phyloP scores from a whole-genome alignment of 2,797 vertebrate species.

The Cyprinodon diabolis region DNA sequence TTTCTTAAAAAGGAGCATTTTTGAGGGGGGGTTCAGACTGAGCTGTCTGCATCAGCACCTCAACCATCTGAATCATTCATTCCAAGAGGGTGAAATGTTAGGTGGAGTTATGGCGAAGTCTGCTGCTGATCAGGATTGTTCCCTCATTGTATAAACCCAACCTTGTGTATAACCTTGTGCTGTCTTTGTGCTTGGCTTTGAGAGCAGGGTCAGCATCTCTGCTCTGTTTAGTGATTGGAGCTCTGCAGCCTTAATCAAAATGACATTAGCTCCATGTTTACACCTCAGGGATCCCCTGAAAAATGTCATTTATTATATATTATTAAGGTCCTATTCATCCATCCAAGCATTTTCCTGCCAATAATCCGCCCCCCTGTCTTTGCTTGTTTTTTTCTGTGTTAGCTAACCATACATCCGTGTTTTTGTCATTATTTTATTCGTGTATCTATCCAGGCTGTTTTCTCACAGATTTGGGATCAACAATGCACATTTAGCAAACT shows the following conservation, averaged over 20 bases:
- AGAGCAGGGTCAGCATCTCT: conserved; percentile 5
- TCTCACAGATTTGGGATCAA: too few species aligned
- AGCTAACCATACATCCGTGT: not conserved
- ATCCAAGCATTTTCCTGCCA: too few species aligned
- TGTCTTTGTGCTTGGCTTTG: not conserved
- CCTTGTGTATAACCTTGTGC: too few species aligned
- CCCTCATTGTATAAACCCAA: too few species aligned
- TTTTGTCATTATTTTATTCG: too few species aligned
- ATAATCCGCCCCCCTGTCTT: too few species aligned
- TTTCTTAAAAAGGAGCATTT: conserved; percentile 29
- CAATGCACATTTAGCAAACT: too few species aligned
- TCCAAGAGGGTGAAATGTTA: conserved; percentile 14
- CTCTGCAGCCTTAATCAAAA: conserved; percentile 22
- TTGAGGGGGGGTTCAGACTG: conserved; percentile 41
- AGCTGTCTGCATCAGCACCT: conserved; percentile 57
- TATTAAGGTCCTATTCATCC: too few species aligned
- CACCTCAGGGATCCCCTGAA: not conserved
- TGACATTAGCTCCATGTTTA: too few species aligned
- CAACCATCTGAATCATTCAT: conserved; percentile 30
- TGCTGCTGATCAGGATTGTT: conserved; percentile 7
- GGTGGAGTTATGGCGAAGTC: conserved; percentile 5
- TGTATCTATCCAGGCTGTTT: too few species aligned
- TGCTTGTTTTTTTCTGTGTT: not conserved
- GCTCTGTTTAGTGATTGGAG: conserved; percentile 3
- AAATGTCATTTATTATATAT: too few species aligned